Conservation (phyloP, 2,888 invertebrate genomes). For the Salpingus planirostris region DNA sequence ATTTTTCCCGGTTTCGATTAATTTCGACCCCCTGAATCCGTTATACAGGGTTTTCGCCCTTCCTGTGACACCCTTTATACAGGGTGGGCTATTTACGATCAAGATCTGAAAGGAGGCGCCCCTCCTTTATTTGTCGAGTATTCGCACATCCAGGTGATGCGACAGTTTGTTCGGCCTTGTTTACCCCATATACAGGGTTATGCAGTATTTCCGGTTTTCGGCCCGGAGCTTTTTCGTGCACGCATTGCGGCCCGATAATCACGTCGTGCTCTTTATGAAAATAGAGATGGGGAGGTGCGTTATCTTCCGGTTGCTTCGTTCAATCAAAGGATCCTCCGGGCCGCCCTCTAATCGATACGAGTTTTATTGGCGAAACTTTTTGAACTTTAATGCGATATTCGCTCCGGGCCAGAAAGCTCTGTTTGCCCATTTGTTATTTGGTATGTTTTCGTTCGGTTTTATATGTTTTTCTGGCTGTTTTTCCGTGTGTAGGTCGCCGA, state of each 20-base stretch:
- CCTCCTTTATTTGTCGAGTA: no score
- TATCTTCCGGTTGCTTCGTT: constrained; percentile 5
- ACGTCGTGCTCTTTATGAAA: constrained; percentile 6
- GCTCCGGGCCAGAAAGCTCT: constrained; percentile 18
- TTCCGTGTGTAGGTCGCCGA: constrained; percentile 15
- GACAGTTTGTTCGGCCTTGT: no score
- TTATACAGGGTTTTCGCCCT: no score
- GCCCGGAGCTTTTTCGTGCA: no score
- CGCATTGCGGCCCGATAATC: constrained; percentile 4
- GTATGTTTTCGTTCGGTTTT: constrained; percentile 18
- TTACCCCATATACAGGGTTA: no score
- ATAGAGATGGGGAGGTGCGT: constrained; percentile 6
- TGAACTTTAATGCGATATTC: constrained; percentile 20
- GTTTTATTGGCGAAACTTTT: constrained; percentile 21
- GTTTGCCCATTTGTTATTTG: constrained; percentile 17
- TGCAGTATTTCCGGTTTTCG: no score
- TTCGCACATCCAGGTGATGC: no score
- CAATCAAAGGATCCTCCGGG: constrained; percentile 6
- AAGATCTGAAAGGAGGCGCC: no score
- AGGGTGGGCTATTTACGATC: no score
- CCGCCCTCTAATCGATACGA: constrained; percentile 17
- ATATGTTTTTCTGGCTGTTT: constrained; percentile 21
- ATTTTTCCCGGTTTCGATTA: no score
- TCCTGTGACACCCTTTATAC: no score
- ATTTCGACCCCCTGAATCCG: no score